Evolutionary conservation across 2,797 vertebrate genomes (phyloP), one percentile per base, ranked within the genome.

Genomic region (Peromyscus melanophrys): DNA sequence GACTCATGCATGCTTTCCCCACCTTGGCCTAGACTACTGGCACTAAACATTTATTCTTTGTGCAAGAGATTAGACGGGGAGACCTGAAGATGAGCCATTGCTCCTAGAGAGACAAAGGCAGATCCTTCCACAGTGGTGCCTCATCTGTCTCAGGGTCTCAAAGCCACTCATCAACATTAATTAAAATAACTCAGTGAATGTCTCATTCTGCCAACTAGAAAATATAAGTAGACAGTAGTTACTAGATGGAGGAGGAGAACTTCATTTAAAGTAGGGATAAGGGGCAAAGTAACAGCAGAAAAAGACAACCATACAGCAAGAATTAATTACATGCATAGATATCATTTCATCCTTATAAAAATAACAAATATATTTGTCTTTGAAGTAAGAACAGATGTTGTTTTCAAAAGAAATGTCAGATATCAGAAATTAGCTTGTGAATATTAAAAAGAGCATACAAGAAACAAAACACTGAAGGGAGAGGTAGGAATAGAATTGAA

Each of bases 191-290:
- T 17, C 21, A 81, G 40, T 71, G 34, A 61, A 1, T 31, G 80
- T 94, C 92, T 91, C 65, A 77, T 16, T 89, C 17, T 37, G 29
- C 16, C 46, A 76, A 49, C 77, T 94, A 86, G 40, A 94, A 78
- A 94, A 81, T 90, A 87, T 37, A 63, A 80, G 67, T 67, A 89
- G 31, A 23, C 55, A 83, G 90, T 69, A 78, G 29, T 86, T 73
- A 29, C 16, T 92, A 61, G 4, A 67, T 6, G 61, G 69, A 57
- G 63, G 14, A 94, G 4, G 6, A 90, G 89, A 92, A 52, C 0
- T 67, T 87, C 9, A 55, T 84, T 77, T 31, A 49, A 92, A 85
- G 19, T 57, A 76, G 13, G 77, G 34, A 73, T 89, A 85, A 77
- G 13, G 14, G 34, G 4, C 21, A 69, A 80, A 80, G 5, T 90